A percentile compares a stretch with the other conserved stretches of the same genome.
Conservation (phyloP, 2,797 vertebrate species). For the Poeciliopsis infans region DNA sequence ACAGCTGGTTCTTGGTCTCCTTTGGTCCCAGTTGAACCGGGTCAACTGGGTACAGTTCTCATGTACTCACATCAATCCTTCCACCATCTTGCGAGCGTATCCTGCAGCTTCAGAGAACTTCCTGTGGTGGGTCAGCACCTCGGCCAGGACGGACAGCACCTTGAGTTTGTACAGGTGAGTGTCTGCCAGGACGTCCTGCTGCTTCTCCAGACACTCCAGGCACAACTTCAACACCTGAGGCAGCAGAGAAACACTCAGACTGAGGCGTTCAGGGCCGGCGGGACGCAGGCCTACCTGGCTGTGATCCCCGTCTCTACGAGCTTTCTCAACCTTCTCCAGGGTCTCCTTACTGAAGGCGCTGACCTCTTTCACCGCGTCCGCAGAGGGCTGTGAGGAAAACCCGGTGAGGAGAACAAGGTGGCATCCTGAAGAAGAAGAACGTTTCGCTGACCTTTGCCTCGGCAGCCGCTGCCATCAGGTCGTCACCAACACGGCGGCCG, state of each 20-base stretch:
- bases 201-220: slow-evolving; percentile 85
- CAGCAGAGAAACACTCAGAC: neutral
- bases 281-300: slow-evolving; percentile 76
- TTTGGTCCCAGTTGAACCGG: no score
- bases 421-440: neutral
- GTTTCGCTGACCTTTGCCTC: slow-evolving; percentile 47
- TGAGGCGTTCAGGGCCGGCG: no score
- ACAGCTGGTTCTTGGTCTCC: no score
- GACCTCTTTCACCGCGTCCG: slow-evolving; percentile 85
- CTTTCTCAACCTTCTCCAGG: slow-evolving; percentile 86
- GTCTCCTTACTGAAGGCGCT: slow-evolving; percentile 83
- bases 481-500: slow-evolving; percentile 84
- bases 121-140: slow-evolving; percentile 88
- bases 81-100: slow-evolving; percentile 85
- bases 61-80: slow-evolving; percentile 86
- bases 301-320: slow-evolving; percentile 82
- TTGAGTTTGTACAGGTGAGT: slow-evolving; percentile 87
- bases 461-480: slow-evolving; percentile 84
- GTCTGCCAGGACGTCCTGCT: slow-evolving; percentile 86
- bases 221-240: slow-evolving; percentile 88
- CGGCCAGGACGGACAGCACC: slow-evolving; percentile 83
- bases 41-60: neutral
- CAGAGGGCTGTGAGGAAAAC: slow-evolving; percentile 81
- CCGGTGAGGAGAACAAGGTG: neutral
- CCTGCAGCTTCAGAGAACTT: slow-evolving; percentile 87